Evolutionary conservation across 1,140 invertebrate species (phyloP).

Genomic region (Sitobion miscanthi): DNA sequence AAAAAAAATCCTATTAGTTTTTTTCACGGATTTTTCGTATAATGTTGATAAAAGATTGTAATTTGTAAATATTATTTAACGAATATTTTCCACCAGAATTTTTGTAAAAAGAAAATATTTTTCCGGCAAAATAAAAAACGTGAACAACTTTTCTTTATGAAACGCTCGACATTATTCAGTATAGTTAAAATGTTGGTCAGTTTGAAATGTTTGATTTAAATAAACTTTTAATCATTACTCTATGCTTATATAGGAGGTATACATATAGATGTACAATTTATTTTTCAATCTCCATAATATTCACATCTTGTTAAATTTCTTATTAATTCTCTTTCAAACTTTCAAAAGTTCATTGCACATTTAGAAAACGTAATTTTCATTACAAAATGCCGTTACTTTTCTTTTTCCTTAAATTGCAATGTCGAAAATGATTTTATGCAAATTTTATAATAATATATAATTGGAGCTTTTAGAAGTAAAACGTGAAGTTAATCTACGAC

Average conservation of each 20-base stretch:
- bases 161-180: not conserved
- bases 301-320: not conserved
- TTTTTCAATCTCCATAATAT: not conserved
- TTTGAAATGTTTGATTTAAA: not conserved
- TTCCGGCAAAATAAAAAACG: not conserved
- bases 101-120: not conserved
- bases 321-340: conserved; percentile 11
- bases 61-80: not conserved
- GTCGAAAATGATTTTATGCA: not conserved
- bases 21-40: not conserved
- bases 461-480: not conserved
- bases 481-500: not conserved
- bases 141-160: not conserved
- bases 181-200: not conserved
- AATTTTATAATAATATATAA: not conserved
- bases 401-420: not conserved
- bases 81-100: not conserved
- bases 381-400: not conserved
- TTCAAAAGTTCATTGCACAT: not conserved
- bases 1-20: not conserved
- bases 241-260: not conserved
- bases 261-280: not conserved
- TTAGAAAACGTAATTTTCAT: not conserved
- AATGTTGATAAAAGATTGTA: not conserved
- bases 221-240: not conserved